These are phyloP conservation scores for Crossocerus cetratus DNA, from an alignment of 2,888 invertebrate genomes.

Conservation along the genomic window DNA sequence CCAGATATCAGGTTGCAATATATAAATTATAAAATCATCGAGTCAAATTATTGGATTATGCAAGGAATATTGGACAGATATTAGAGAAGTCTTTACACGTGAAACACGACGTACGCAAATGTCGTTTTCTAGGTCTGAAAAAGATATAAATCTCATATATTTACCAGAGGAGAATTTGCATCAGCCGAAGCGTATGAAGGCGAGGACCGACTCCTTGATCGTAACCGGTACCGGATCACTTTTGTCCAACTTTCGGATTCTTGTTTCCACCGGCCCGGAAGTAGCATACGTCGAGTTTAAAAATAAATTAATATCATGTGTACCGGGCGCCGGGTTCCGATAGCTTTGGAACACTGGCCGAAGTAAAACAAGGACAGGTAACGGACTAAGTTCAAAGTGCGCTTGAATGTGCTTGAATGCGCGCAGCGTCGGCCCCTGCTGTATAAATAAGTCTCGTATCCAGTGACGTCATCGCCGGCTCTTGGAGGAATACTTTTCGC, in stretches of 20 bases:
- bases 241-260: neutral
- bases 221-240: neutral
- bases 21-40: no score
- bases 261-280: neutral
- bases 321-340: neutral
- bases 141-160: neutral
- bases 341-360: neutral
- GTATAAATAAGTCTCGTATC: constrained; percentile 3
- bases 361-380: neutral
- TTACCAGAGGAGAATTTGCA: neutral
- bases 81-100: no score
- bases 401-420: no score
- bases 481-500: neutral
- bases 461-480: neutral
- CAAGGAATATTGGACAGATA: no score
- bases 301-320: neutral
- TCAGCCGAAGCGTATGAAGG: neutral
- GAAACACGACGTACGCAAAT: no score
- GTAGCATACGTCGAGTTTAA: neutral
- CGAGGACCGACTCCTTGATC: neutral
- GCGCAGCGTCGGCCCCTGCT: neutral
- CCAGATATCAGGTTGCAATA: no score
- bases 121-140: neutral
- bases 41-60: no score
- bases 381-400: neutral